Evolutionary conservation across 2,888 invertebrate species (phyloP).

Genomic region (Microchrysa polita): DNA sequence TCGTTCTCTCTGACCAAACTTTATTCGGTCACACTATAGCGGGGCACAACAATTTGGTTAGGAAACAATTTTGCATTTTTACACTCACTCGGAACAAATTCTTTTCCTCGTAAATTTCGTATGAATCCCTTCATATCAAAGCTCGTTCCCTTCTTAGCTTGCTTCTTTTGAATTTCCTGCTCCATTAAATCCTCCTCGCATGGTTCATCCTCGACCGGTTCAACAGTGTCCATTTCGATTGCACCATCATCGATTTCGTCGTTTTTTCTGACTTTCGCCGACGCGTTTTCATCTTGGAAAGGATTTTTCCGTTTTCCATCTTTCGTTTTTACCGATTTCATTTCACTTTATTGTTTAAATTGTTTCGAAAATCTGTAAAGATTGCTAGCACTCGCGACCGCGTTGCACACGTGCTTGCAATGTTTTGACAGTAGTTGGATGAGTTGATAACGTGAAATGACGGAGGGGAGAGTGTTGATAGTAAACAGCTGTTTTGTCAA

Average conservation of each 20-base stretch:
- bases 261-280: conserved; percentile 43
- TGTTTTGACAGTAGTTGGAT: conserved; percentile 11
- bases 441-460: too few relatives aligned
- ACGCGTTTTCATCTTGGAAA: conserved; percentile 57
- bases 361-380: background rate
- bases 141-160: background rate
- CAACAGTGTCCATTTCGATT: background rate
- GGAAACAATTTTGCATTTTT: background rate
- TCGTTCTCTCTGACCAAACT: too few relatives aligned
- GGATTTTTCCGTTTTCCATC: conserved; percentile 60
- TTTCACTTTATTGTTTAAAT: background rate
- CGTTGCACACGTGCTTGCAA: background rate
- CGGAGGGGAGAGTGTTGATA: too few relatives aligned
- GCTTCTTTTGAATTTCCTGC: background rate
- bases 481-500: too few relatives aligned
- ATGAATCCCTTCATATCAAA: conserved; percentile 72
- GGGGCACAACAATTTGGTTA: too few relatives aligned
- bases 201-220: background rate
- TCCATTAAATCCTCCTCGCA: background rate
- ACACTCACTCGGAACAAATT: conserved; percentile 69
- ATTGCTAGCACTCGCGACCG: background rate
- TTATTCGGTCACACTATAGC: too few relatives aligned
- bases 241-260: background rate
- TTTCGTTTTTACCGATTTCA: background rate
- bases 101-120: conserved; percentile 66